These are phyloP conservation scores for Drosophila phalerata DNA, from an alignment of 2,888 invertebrate genomes.

Conservation along the genomic window DNA sequence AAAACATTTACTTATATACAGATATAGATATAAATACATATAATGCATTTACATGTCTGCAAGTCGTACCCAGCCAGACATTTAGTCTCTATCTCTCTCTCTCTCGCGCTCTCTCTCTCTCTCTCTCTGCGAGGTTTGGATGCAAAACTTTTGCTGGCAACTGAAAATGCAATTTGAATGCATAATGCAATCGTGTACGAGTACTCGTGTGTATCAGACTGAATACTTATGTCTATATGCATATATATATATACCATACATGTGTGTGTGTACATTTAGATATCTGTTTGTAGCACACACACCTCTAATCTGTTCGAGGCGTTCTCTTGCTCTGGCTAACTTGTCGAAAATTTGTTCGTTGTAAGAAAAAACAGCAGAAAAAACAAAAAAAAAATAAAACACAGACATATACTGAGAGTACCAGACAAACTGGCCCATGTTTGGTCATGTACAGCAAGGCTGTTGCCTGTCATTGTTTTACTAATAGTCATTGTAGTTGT, in stretches of 20 bases:
- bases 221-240: conserved; percentile 1
- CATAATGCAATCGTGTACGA: conserved; percentile 49
- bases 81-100: conserved; percentile 25
- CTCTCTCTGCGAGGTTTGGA: conserved; percentile 1
- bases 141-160: conserved; percentile 54
- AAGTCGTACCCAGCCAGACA: conserved; percentile 49
- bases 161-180: conserved; percentile 61
- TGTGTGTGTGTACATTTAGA: conserved; percentile 22
- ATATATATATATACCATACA: conserved; percentile 13
- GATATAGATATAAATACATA: conserved; percentile 2
- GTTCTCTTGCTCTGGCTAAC: conserved; percentile 60
- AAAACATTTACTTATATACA: conserved; percentile 12
- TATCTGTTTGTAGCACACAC: conserved; percentile 46
- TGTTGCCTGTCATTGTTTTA: conserved; percentile 77
- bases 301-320: conserved; percentile 56
- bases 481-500: conserved; percentile 76
- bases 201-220: conserved; percentile 9
- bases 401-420: conserved; percentile 27
- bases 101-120: not conserved
- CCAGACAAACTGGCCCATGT: conserved; percentile 71
- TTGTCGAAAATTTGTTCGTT: conserved; percentile 76
- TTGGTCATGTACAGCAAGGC: conserved; percentile 75
- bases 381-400: conserved; percentile 22
- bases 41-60: conserved; percentile 51
- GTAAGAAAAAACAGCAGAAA: conserved; percentile 37